These are phyloP conservation scores for Uromys caudimaculatus DNA, from an alignment of 2,797 vertebrate species.

Conservation along the genomic window DNA sequence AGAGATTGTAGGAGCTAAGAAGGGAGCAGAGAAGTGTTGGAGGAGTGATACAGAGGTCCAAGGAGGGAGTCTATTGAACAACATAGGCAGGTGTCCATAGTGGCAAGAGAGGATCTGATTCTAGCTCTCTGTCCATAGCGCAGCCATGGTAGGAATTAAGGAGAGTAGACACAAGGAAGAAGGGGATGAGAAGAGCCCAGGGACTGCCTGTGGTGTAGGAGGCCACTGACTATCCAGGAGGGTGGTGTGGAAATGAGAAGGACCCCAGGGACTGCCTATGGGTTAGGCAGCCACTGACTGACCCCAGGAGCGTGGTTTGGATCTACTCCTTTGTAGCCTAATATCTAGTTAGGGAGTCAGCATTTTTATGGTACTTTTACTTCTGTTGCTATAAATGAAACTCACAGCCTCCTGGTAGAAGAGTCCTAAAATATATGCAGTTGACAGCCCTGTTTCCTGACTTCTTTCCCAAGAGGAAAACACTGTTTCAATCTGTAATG, in stretches of 20 bases:
- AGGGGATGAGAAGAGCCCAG: not conserved
- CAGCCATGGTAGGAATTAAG: not conserved
- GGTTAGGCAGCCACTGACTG: not conserved
- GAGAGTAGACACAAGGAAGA: not conserved
- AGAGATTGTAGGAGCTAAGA: not conserved
- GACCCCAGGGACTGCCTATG: not conserved
- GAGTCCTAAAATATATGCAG: constrained; percentile 6
- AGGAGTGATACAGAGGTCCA: not conserved
- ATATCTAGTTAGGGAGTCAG: constrained; percentile 18
- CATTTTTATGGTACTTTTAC: constrained; percentile 30
- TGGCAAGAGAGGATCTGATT: not conserved
- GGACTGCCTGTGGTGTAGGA: not conserved
- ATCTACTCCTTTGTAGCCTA: not conserved
- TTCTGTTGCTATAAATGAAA: constrained; percentile 53
- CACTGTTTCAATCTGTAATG: not conserved
- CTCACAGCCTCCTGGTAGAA: not conserved
- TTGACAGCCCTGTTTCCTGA: not conserved
- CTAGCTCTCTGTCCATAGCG: not conserved
- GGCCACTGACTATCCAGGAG: not conserved
- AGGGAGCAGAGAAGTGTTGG: not conserved
- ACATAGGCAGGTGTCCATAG: not conserved
- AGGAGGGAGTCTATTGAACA: no score
- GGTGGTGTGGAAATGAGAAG: not conserved
- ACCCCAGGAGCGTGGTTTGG: not conserved
- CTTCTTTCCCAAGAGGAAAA: constrained; percentile 42